Base-by-base conservation (phyloP, 1,140 invertebrate genomes). In the Hypothenemus hampei region DNA sequence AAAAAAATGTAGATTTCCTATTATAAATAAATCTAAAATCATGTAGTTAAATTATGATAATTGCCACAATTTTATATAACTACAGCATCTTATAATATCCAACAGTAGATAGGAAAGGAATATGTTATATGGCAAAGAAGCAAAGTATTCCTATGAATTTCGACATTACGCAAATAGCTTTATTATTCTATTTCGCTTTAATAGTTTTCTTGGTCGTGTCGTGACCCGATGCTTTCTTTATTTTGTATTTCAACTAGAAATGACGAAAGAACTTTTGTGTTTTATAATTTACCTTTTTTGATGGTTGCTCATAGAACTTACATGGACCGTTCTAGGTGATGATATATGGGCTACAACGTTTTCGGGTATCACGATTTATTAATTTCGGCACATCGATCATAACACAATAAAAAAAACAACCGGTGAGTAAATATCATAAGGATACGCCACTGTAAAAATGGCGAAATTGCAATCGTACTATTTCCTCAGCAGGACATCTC, bases 181-280 rank as follows among this genome's bases (percentile, higher is more conserved):
- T 53, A 53, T 53, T 44, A 45, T 45, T 41, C 50, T 53, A 53
- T 53, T 53, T 44, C 50, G 36, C 40, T 40, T 44, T 53, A 53
- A 52, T 52, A 52, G 50, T 53, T 53, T 39, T 31, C 26, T 53
- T 44, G 39, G 50, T 36, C 20, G 26, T 44, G 41, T 53, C 50
- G 50, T 53, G 50, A 53, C 50, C 50, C 52, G 23, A 26, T 55
- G n/a, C n/a, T n/a, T n/a, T n/a, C n/a, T n/a, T n/a, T n/a, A 23
- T 55, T 55, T 48, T 55, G 47, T 47, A 48, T 47, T 55, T 48
- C n/a, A n/a, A 48, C 40, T 55, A 55, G 46, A 47, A 43, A 41
- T 55, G 52, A 39, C 44, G 52, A 48, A 55, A 48, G 39, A 55
- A 55, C 15, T 47, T 47, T 55, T 41, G 52, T 47, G 40, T 55